Evolutionary conservation across 2,797 vertebrate genomes (phyloP).

Genomic region (Streptopelia turtur): DNA sequence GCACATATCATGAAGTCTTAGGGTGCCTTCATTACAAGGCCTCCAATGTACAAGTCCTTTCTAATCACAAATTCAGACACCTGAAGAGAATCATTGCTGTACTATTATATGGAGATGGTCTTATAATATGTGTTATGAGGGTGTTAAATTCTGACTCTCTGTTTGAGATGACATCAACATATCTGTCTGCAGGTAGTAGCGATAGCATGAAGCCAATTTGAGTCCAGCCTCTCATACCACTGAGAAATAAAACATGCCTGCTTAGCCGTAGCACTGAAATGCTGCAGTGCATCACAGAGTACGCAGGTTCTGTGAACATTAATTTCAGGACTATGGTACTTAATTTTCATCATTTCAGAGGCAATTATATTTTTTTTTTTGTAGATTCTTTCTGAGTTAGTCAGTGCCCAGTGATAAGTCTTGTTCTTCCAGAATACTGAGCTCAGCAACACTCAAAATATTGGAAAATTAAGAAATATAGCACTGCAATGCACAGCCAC

Average conservation of each 20-base stretch:
- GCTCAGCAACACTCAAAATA: conserved; percentile 40
- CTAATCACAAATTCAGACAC: background rate
- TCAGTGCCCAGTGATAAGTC: background rate
- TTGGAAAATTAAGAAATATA: conserved; percentile 27
- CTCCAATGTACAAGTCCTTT: background rate
- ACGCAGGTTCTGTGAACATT: background rate
- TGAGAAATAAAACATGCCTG: background rate
- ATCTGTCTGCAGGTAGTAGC: background rate
- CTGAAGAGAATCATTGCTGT: background rate
- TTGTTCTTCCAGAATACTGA: conserved; percentile 24
- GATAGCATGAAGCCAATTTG: background rate
- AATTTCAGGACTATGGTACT: background rate
- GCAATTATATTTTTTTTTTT: background rate
- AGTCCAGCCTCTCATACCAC: background rate
- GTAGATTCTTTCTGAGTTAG: background rate
- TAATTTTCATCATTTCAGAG: background rate
- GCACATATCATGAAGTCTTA: background rate
- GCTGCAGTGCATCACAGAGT: background rate
- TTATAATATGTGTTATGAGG: background rate
- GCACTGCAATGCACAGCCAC: background rate
- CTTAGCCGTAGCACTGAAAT: background rate
- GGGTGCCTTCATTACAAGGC: background rate
- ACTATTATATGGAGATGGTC: background rate
- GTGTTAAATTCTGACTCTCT: background rate
- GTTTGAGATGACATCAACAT: background rate